Conservation (phyloP, 2,113 vertebrate genomes). For the Redunca redunca region DNA sequence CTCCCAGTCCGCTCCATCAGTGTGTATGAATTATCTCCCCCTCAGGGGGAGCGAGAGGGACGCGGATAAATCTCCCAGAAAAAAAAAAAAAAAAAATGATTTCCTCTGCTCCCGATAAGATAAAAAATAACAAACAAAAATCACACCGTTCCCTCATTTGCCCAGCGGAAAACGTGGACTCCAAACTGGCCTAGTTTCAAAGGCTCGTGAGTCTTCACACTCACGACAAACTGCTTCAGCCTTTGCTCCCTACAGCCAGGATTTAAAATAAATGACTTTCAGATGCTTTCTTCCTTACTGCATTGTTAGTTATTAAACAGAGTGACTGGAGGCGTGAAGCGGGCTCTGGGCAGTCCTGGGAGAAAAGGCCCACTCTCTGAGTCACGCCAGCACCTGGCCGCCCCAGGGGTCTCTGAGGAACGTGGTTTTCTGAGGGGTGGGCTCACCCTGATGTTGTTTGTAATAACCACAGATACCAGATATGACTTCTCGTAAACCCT, state of each 20-base stretch:
- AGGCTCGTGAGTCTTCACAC: not conserved
- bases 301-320: not conserved
- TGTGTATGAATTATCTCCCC: rapidly evolving
- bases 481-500: not conserved
- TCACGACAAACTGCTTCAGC: rapidly evolving
- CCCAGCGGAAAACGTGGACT: not conserved
- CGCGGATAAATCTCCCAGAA: not conserved
- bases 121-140: not conserved
- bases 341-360: not conserved
- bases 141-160: not conserved
- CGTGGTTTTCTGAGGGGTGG: rapidly evolving
- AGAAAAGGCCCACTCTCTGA: rapidly evolving
- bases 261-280: not conserved
- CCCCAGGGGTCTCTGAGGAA: rapidly evolving
- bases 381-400: rapidly evolving
- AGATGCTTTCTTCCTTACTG: not conserved
- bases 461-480: rapidly evolving
- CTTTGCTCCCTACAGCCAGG: rapidly evolving
- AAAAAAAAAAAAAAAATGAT: not conserved
- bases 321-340: not conserved
- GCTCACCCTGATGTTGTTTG: not conserved
- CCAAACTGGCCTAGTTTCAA: not conserved
- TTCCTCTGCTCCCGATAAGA: not conserved
- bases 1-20: rapidly evolving
- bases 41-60: rapidly evolving